These are phyloP conservation scores for Arctopsyche grandis DNA, from an alignment of 1,140 invertebrate genomes.

Conservation along the genomic window DNA sequence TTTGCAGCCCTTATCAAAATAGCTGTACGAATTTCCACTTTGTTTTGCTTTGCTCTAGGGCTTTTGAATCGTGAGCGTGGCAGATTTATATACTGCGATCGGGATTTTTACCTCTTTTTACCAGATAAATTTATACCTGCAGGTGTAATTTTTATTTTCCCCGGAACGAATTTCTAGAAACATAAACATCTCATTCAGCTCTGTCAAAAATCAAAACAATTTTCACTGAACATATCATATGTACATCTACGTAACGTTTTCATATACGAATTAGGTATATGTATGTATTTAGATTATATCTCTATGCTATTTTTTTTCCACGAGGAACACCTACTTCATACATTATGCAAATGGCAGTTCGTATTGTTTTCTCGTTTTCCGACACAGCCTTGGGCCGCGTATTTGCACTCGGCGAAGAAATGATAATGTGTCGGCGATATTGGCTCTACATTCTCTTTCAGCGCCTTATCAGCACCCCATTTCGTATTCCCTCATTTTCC, in stretches of 20 bases:
- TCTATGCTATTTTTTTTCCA: background rate
- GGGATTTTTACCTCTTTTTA: conserved; percentile 25
- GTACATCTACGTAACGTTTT: too few species aligned
- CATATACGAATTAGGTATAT: too few species aligned
- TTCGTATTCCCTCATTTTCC: conserved; percentile 36
- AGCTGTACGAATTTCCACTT: conserved; percentile 39
- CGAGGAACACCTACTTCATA: background rate
- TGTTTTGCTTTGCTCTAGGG: conserved; percentile 31
- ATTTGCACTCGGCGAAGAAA: conserved; percentile 24
- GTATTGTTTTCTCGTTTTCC: conserved; percentile 11
- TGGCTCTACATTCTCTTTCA: conserved; percentile 34
- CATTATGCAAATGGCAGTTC: conserved; percentile 8
- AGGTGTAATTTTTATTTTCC: conserved; percentile 6
- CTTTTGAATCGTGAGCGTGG: conserved; percentile 35
- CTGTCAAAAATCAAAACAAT: background rate
- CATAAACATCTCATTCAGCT: background rate
- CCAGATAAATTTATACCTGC: background rate
- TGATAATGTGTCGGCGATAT: conserved; percentile 44
- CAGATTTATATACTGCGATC: conserved; percentile 11
- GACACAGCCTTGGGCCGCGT: background rate
- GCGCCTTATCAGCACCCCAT: conserved; percentile 35
- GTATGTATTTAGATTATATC: too few species aligned
- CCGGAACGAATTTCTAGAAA: background rate
- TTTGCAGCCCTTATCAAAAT: conserved; percentile 35
- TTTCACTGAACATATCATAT: too few species aligned